Evolutionary conservation across 1,140 invertebrate genomes (phyloP).

Genomic region (Megathymus violae): DNA sequence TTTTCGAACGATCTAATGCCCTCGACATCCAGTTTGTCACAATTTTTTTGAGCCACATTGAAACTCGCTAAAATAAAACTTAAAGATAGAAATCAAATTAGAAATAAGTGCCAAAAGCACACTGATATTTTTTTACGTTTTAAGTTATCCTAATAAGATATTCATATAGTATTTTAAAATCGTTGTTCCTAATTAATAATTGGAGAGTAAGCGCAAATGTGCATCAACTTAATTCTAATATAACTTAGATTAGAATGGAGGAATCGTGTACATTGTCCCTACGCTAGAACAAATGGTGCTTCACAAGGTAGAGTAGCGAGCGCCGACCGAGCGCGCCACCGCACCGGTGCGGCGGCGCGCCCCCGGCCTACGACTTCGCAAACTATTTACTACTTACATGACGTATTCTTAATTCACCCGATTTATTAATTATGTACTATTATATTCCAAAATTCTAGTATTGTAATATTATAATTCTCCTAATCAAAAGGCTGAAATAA

Average conservation of each 20-base stretch:
- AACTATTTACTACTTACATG: conserved; percentile 53
- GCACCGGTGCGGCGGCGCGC: too few relatives aligned
- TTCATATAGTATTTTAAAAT: conserved; percentile 76
- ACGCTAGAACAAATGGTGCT: conserved; percentile 83
- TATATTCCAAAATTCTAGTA: conserved; percentile 75
- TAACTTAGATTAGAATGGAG: conserved; percentile 74
- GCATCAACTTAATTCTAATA: conserved; percentile 75
- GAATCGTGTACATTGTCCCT: conserved; percentile 81
- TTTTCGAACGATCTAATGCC: conserved; percentile 4
- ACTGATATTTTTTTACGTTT: conserved; percentile 60
- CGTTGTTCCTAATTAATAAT: conserved; percentile 81
- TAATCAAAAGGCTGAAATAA: conserved; percentile 81
- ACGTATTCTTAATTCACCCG: conserved; percentile 75
- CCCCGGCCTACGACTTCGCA: conserved; percentile 30
- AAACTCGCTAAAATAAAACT: conserved; percentile 13
- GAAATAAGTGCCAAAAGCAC: conserved; percentile 78
- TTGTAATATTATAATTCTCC: conserved; percentile 70
- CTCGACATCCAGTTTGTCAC: conserved; percentile 19
- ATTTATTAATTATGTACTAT: conserved; percentile 77
- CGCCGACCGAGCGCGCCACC: conserved; percentile 26
- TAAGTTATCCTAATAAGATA: conserved; percentile 73
- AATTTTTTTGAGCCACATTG: conserved; percentile 24
- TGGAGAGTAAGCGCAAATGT: conserved; percentile 68
- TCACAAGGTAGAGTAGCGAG: conserved; percentile 75
- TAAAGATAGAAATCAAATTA: conserved; percentile 52